Percentiles rank a stretch among this genome's conserved stretches.
Conservation (phyloP, 2,888 invertebrate genomes). For the Cinara cedri region DNA sequence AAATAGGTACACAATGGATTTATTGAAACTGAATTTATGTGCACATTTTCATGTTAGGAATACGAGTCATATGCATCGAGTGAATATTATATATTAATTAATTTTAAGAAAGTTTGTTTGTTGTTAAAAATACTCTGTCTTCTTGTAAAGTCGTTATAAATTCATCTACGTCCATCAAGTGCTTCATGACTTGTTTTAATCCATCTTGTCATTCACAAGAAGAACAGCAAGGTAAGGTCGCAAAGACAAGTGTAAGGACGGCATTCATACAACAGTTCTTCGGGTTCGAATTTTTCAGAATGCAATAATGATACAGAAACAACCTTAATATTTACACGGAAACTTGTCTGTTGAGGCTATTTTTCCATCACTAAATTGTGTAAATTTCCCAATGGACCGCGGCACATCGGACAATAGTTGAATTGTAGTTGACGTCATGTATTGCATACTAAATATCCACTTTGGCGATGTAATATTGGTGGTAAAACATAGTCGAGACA, state of each 20-base stretch:
- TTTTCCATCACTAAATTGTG: slow-evolving; percentile 99
- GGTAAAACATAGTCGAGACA: slow-evolving; percentile 99
- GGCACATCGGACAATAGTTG: slow-evolving; percentile 96
- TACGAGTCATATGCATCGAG: slow-evolving; percentile 2
- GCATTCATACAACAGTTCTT: slow-evolving; percentile 97
- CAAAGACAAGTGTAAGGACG: slow-evolving; percentile 98
- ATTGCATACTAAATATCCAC: slow-evolving; percentile 97
- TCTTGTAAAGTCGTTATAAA: slow-evolving; percentile 98
- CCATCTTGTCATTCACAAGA: slow-evolving; percentile 97
- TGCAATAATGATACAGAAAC: slow-evolving; percentile 88
- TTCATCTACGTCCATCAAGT: slow-evolving; percentile 95
- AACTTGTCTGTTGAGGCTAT: slow-evolving; percentile 97
- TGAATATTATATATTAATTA: not conserved
- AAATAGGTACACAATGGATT: not conserved
- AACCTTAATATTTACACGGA: slow-evolving; percentile 98
- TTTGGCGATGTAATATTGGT: slow-evolving; percentile 97
- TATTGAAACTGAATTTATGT: not conserved
- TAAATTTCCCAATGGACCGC: slow-evolving; percentile 95
- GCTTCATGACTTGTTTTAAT: slow-evolving; percentile 97
- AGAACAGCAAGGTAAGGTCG: slow-evolving; percentile 91
- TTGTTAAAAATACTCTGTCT: slow-evolving; percentile 99
- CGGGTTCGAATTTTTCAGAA: slow-evolving; percentile 98
- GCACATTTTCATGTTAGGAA: slow-evolving; percentile 5
- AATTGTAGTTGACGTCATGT: slow-evolving; percentile 96
- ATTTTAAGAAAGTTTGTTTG: slow-evolving; percentile 86